Base-by-base conservation (phyloP, 2,797 vertebrate genomes). In the Rhabdomys pumilio region DNA sequence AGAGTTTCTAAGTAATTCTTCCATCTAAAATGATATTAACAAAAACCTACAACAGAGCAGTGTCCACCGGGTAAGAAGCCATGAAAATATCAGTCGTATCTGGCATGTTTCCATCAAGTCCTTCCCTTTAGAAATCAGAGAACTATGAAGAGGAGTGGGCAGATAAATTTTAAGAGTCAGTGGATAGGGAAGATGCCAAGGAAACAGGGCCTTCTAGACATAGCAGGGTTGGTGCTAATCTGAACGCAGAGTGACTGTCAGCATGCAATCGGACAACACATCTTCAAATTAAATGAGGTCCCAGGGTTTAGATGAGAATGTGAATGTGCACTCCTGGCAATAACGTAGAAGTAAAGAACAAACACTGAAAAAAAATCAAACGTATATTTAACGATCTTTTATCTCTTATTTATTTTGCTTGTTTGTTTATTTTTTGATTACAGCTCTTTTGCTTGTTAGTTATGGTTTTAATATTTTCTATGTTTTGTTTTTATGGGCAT, bases 1-100 rank as follows among this genome's bases (percentile, higher is more conserved):
- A 6, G 4, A 26, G 0, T 34, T 1, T 67, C 4, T 20, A 0
- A 41, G 34, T 61, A 47, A 83, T 53, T 12, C 4, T 6, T 65
- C 2, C 5, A 9, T 12, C 6, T 34, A 84, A 94, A 92, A 47
- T 53, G 0, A 65, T n/a, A 69, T 82, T 80, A n/a, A 38, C 12
- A 22, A 65, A 65, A 15, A 47, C 6, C 29, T 1, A 12, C 4
- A 34, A 47, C 7, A 13, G 29, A 44, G 17, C n/a, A 31, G 34
- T 65, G 17, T 34, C 4, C 4, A 65, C 5, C 3, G 17, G 17
- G 61, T 47, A 29, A 65, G 29, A 65, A 17, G 34, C 41, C 6
- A 47, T 84, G 61, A 84, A 65, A 47, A 10, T 31, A 29, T 63
- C 4, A 20, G 17, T 50, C 29, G 47, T 84, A 34, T 22, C 3